Evolutionary conservation across 92 coral and sea anemone species (phyloP), one percentile per base, ranked within the genome.

Genomic region (Metridium senile): DNA sequence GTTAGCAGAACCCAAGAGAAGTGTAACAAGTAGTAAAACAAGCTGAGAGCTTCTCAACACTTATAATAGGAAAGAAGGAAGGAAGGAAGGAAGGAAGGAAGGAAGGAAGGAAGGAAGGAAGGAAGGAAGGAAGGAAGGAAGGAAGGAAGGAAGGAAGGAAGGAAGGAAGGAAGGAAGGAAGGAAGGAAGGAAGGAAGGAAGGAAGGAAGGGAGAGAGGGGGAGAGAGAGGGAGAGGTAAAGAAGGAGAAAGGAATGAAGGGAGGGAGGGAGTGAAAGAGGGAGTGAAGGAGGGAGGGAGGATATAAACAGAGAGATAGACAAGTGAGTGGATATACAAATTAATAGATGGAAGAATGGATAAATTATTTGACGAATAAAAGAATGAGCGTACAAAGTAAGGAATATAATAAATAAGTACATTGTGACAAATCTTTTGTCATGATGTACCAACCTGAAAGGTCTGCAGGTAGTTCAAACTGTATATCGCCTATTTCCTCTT

Each of bases 401-500:
- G 49, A 39, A 39, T 13, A 39, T n/a, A 39, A 39, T 13, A 39
- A 39, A 39, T 13, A 39, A n/a, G n/a, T n/a, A 54, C 59, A 3
- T 54, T 21, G 17, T 54, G n/a, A 2, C 16, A 20, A 4, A 13
- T 19, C 3, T 21, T 54, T 54, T 54, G 16, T 22, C 66, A 26
- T 54, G 61, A n/a, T n/a, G n/a, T 54, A 59, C 31, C 11, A 43
- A 75, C 80, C 80, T 75, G 80, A 25, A 26, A 76, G 72, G 10
- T 77, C 68, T 28, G 82, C 17, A 0, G 82, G 82, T 67, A 83
- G n/a, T 10, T 83, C 87, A 69, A 83, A 83, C 21, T 54, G 71
- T 3, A 83, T 19, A 39, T 83, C 86, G 30, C 66, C 70, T 11
- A 46, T 31, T 1, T 56, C 45, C 29, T 54, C 33, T 11, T 51